Base-by-base conservation (phyloP, 2,888 invertebrate species). In the Leptarthrus brevirostris region DNA sequence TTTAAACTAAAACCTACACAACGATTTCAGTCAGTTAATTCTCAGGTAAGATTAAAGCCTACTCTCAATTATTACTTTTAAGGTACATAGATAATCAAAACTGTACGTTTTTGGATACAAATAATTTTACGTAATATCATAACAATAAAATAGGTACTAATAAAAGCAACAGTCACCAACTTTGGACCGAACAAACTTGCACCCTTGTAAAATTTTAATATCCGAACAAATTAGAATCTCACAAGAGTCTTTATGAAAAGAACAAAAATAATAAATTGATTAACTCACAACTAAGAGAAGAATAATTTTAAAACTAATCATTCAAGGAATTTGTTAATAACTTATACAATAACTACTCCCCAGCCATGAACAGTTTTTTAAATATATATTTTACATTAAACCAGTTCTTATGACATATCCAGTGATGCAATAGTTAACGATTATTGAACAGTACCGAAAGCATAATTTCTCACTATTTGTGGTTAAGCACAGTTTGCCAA, bases 341-440 rank as follows among this genome's bases (percentile, higher is more conserved):
- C 54, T 26, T 16, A 18, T 20, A 18, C 58, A 58, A 58, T 20
- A 24, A 56, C 20, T 12, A 40, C 34, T 22, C 64, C 44, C 24
- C 22, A 64, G 47, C 64, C 64, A 64, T 64, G 44, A 64, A 58
- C 58, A 58, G 8, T 40, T 16, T 49, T 22, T 36, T 44, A 36
- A 61, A 61, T 24, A 44, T 44, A 22, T 22, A 3, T 58, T 58
- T 58, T 24, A 64, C 64, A 47, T 64, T 64, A 24, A 64, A 44
- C 47, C 40, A 40, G 24, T 47, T 69, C 69, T 52, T 69, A 69
- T 69, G 52, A 69, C 69, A 69, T 69, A 69, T 52, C 69, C 69
- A 69, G 69, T 69, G 69, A 69, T 69, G 69, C 69, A 69, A 69
- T 69, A 69, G 69, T 69, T 49, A 69, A 69, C 30, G 52, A 66